These are phyloP conservation scores for Balanococcus diminutus DNA, from an alignment of 2,888 invertebrate species.

Conservation along the genomic window DNA sequence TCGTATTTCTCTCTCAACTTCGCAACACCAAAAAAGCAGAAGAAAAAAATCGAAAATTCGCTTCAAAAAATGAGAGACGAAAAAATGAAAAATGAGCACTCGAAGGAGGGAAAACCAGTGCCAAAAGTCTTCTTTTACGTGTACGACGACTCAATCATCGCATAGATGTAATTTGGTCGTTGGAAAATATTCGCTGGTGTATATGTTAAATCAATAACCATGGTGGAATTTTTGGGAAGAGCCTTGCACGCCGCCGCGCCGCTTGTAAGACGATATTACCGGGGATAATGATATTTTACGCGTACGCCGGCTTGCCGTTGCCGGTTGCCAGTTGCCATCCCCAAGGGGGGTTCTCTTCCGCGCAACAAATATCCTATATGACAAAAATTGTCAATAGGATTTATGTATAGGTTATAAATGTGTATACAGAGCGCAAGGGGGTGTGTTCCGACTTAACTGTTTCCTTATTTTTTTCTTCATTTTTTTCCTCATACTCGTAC, in stretches of 20 bases:
- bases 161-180: neutral
- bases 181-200: conserved; percentile 15
- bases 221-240: conserved; percentile 2
- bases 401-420: conserved; percentile 39
- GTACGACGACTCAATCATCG: conserved; percentile 8
- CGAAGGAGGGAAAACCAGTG: neutral
- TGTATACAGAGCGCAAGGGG: neutral
- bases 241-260: neutral
- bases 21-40: no score
- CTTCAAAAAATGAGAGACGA: neutral
- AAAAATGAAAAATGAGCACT: neutral
- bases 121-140: neutral
- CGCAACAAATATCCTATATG: conserved; percentile 32
- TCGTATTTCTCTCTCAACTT: no score
- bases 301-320: neutral
- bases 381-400: conserved; percentile 40
- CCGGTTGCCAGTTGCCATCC: neutral
- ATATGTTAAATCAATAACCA: conserved; percentile 22
- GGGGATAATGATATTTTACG: conserved; percentile 14
- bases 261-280: conserved; percentile 19
- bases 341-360: conserved; percentile 15
- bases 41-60: neutral
- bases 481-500: neutral
- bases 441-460: conserved; percentile 11
- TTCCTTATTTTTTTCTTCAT: neutral